Conservation (phyloP, 2,888 invertebrate species). For the Mesopsocus fuscifrons region DNA sequence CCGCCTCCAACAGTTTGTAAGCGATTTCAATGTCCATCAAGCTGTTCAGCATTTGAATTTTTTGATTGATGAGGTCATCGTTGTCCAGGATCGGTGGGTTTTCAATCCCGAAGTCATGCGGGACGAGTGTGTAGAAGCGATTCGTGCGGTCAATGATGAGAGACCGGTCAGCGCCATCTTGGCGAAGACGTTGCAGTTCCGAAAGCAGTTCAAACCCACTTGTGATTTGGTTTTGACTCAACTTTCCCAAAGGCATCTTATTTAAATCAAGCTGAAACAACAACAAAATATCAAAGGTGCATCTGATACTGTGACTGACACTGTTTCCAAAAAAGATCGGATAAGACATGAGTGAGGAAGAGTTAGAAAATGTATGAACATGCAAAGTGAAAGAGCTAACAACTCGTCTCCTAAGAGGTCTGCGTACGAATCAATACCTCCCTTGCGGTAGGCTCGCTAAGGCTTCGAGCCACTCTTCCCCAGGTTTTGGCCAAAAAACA, state of each 20-base stretch:
- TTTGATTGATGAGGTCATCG: conserved; percentile 50
- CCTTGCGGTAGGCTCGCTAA: too few species aligned
- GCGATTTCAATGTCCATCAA: conserved; percentile 91
- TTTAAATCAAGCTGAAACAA: conserved; percentile 58
- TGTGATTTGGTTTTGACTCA: conserved; percentile 78
- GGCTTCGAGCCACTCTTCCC: too few species aligned
- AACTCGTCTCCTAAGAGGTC: too few species aligned
- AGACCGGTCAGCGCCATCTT: conserved; percentile 23
- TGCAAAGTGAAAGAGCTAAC: too few species aligned
- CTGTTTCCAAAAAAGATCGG: too few species aligned
- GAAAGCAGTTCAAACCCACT: conserved; percentile 65
- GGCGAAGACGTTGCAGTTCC: conserved; percentile 40
- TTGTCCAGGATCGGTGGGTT: conserved; percentile 66
- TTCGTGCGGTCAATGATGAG: conserved; percentile 70
- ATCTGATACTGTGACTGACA: too few species aligned
- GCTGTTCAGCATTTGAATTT: conserved; percentile 76
- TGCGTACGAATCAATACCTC: too few species aligned
- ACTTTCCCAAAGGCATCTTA: conserved; percentile 95
- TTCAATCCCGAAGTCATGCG: conserved; percentile 80
- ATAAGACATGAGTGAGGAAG: too few species aligned
- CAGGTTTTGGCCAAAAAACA: too few species aligned
- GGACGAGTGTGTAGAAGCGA: conserved; percentile 85
- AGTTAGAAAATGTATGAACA: too few species aligned
- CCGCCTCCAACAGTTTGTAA: conserved; percentile 59
- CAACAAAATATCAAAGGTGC: too few species aligned